Evolutionary conservation across 2,888 invertebrate genomes (phyloP), one percentile per base, ranked within the genome.

Genomic region (Rambutsinella grinnellia): DNA sequence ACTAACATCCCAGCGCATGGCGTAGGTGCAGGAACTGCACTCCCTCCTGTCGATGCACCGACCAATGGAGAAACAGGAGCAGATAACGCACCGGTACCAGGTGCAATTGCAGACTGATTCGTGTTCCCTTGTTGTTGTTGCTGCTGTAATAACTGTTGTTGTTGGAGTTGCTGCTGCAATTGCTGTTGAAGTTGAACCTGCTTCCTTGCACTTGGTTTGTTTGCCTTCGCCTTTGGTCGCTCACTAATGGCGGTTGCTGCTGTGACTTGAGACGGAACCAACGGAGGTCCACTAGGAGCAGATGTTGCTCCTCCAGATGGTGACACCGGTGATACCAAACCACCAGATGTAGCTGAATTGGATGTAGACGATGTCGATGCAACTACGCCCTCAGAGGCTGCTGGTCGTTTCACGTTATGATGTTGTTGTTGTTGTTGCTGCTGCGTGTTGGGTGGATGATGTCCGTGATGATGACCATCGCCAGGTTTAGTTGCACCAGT

Each of bases 241-340:
- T 94, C 94, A 88, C 93, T 93, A 84, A 94, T 93, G 80, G 93
- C 92, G 75, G 92, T 93, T 85, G 90, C 80, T 61, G 83, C 83
- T 28, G 84, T 84, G 65, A 84, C 83, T 79, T 84, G 83, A 24
- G 83, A 84, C 46, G 83, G 82, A 75, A 84, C 83, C 36, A 84
- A 68, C 19, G 83, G 83, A 17, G 83, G 83, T 47, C 83, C 83
- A 58, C 63, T 56, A 2, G 79, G 46, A 51, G 79, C 70, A 36
- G 72, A 63, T 61, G 60, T 65, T 3, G 78, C 53, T 24, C 57
- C 63, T 6, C 70, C 66, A 17, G 69, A 19, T 27, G 76, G 69
- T 46, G 76, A 70, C 5, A 56, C 36, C 23, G 79, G 67, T 10
- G 77, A 67, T 46, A 60, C 68, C 60, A 63, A 28, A n/a, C 66